Conservation (phyloP, 2,113 vertebrate species). For the Calidris pugnax region DNA sequence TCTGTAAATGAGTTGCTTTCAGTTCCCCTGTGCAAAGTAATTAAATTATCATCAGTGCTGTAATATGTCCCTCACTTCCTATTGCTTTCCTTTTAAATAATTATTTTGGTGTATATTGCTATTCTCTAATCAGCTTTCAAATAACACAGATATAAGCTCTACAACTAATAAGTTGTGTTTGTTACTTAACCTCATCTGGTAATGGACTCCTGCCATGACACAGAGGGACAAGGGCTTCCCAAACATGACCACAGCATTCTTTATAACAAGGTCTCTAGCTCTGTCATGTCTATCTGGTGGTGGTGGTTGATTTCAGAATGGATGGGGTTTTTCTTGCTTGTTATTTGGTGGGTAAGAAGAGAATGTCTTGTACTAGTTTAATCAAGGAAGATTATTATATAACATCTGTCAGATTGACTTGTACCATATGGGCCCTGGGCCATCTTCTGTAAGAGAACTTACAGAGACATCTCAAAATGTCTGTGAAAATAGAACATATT, state of each 20-base stretch:
- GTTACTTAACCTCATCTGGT: not conserved
- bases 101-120: not conserved
- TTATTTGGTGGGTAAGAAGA: constrained; percentile 26
- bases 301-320: not conserved
- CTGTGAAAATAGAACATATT: constrained; percentile 67
- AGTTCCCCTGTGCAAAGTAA: not conserved
- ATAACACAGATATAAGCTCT: not conserved
- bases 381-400: constrained; percentile 63
- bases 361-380: constrained; percentile 58
- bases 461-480: constrained; percentile 65
- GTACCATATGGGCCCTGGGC: constrained; percentile 65
- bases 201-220: not conserved
- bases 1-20: not conserved
- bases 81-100: not conserved
- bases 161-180: not conserved
- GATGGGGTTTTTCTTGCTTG: not conserved
- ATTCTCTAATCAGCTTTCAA: not conserved
- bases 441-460: constrained; percentile 63
- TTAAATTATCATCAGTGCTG: not conserved
- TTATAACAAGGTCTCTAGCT: not conserved
- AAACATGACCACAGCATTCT: rapidly evolving
- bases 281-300: not conserved
- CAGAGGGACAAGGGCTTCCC: not conserved
- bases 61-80: not conserved
- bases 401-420: constrained; percentile 69